Percentiles rank a stretch among this genome's conserved stretches.
Conservation (phyloP, 2,797 vertebrate genomes). For the Podarcis lilfordi region DNA sequence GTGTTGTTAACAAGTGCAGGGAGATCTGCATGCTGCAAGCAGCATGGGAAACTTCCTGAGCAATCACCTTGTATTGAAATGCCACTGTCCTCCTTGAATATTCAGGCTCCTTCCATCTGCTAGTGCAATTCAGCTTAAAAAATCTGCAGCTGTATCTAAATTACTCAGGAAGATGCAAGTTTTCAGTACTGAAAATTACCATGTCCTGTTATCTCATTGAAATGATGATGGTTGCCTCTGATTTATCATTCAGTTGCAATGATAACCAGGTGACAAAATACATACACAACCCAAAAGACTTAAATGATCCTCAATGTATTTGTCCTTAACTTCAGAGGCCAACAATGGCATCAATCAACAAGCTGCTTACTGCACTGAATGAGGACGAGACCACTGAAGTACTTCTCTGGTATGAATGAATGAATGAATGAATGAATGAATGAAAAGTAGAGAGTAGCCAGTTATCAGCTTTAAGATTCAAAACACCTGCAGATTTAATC, state of each 20-base stretch:
- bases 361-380: conserved; percentile 10
- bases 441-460: not conserved
- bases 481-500: not conserved
- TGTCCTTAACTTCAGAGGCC: conserved; percentile 20
- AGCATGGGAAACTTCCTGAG: conserved; percentile 43
- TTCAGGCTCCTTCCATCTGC: conserved; percentile 49
- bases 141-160: conserved; percentile 67
- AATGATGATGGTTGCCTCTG: conserved; percentile 34
- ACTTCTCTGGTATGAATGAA: not conserved
- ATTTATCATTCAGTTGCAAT: conserved; percentile 25
- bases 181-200: conserved; percentile 23
- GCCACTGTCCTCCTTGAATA: not conserved
- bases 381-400: not conserved
- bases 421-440: not conserved
- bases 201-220: conserved; percentile 24
- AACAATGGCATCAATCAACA: conserved; percentile 36
- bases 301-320: not conserved
- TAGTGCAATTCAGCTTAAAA: conserved; percentile 54
- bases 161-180: conserved; percentile 37
- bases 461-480: not conserved
- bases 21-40: conserved; percentile 45
- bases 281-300: conserved; percentile 33
- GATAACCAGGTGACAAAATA: conserved; percentile 20
- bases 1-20: conserved; percentile 28
- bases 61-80: conserved; percentile 70